Conservation (phyloP, 2,888 invertebrate species). For the Dryadula phaetusa region DNA sequence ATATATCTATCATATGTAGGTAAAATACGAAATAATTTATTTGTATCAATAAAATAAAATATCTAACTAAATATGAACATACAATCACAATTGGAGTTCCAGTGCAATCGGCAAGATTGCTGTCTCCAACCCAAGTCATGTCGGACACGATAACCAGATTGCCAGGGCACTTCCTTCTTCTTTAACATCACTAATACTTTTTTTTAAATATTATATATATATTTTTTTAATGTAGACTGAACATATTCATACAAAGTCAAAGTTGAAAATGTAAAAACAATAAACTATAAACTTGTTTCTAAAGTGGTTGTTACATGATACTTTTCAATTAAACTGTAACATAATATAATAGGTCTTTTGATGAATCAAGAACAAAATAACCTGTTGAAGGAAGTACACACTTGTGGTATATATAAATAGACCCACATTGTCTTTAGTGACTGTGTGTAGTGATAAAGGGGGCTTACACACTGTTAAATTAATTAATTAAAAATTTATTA, state of each 20-base stretch:
- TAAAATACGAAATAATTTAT: not conserved
- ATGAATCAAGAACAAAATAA: conserved; percentile 44
- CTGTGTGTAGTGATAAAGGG: conserved; percentile 9
- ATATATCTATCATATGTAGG: not conserved
- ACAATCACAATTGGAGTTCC: conserved; percentile 76
- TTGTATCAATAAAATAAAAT: conserved; percentile 1
- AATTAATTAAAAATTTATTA: not conserved
- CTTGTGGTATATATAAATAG: conserved; percentile 34
- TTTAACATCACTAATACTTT: conserved; percentile 66
- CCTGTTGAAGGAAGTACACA: conserved; percentile 41
- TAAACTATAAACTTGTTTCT: conserved; percentile 64
- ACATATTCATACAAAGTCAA: conserved; percentile 53
- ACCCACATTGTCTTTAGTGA: conserved; percentile 23
- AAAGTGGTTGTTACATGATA: conserved; percentile 56
- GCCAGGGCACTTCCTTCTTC: conserved; percentile 78
- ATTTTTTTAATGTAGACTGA: conserved; percentile 31
- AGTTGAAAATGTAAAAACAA: conserved; percentile 59
- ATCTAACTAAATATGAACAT: conserved; percentile 54
- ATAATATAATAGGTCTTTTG: conserved; percentile 55
- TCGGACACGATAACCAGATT: conserved; percentile 69
- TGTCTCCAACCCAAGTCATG: conserved; percentile 72
- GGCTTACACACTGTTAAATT: not conserved
- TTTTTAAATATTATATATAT: not conserved
- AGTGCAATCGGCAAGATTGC: conserved; percentile 69
- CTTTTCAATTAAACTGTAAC: conserved; percentile 48